Evolutionary conservation across 2,113 vertebrate species (phyloP), one percentile per base, ranked within the genome.

Genomic region (Numenius arquata): DNA sequence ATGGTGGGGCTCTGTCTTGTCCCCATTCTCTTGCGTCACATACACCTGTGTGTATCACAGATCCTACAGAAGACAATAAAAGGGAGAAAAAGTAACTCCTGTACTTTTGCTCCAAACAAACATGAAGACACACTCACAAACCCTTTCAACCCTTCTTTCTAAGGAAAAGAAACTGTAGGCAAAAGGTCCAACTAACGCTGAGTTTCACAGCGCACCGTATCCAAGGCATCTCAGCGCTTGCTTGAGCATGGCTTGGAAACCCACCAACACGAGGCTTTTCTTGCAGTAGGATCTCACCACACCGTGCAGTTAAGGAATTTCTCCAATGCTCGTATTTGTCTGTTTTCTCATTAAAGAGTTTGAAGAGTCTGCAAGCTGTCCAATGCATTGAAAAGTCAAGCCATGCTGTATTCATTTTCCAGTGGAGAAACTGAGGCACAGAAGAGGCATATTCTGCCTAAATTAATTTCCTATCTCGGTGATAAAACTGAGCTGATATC

Each of bases 191-290:
- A 19, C 19, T 26, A 56, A 30, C 0, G 0, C 63, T 25, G 53
- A 74, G 45, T 38, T 50, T 38, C 2, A 0, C 85, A 52, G 30
- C 12, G 6, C 4, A n/a, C 55, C 1, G 0, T 9, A 22, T 4
- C 36, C 29, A 30, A 27, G 23, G 67, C n/a, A 22, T 7, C 36
- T 25, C 22, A 34, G 40, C 0, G 0, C 12, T 52, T 56, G 41
- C 68, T 36, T 36, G 22, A 43, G 15, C 12, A 1, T 3, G 0
- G 75, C 70, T 30, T 74, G 61, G 79, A 45, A 68, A 43, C 19
- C 34, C 36, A 53, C 6, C 30, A 53, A 11, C 58, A 10, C 9
- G 1, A 9, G 12, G 36, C 8, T 87, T 62, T 11, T 16, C 36
- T 8, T 9, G 5, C 2, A 0, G n/a, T 12, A 58, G 25, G 48